Evolutionary conservation across 2,797 vertebrate species (phyloP).

Genomic region (Novumbra hubbsi): DNA sequence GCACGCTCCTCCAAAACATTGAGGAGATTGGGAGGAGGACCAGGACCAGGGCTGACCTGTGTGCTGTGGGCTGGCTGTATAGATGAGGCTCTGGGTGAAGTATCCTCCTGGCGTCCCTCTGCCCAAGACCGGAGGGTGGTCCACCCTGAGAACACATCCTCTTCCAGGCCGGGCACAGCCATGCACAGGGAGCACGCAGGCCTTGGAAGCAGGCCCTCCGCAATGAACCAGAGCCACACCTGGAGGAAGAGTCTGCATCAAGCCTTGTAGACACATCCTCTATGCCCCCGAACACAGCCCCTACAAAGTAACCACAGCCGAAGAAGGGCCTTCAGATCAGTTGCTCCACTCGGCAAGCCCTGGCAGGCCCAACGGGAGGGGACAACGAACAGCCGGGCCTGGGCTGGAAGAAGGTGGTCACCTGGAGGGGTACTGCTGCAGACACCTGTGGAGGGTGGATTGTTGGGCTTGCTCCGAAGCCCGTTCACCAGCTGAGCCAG

Average conservation of each 20-base stretch:
- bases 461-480: not conserved
- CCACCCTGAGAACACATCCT: constrained; percentile 57
- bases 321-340: too few relatives aligned
- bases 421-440: not conserved
- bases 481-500: constrained; percentile 6
- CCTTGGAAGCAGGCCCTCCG: not conserved
- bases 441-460: not conserved
- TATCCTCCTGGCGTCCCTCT: constrained; percentile 50
- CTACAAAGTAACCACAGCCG: too few relatives aligned
- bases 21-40: not conserved
- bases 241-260: not conserved
- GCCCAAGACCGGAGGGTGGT: constrained; percentile 54
- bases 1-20: not conserved
- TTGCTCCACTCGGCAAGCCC: not conserved
- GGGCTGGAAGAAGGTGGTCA: not conserved
- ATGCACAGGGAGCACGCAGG: not conserved
- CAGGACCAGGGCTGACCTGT: constrained; percentile 36
- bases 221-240: not conserved
- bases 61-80: constrained; percentile 33
- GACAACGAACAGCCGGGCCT: not conserved
- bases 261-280: not conserved
- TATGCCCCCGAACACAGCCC: too few relatives aligned
- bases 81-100: constrained; percentile 61
- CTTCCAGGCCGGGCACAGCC: not conserved
- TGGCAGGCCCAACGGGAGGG: not conserved